phyloP scores from a whole-genome alignment of 53 echinoderm and acorn worm genomes.

The Paracentrotus lividus region DNA sequence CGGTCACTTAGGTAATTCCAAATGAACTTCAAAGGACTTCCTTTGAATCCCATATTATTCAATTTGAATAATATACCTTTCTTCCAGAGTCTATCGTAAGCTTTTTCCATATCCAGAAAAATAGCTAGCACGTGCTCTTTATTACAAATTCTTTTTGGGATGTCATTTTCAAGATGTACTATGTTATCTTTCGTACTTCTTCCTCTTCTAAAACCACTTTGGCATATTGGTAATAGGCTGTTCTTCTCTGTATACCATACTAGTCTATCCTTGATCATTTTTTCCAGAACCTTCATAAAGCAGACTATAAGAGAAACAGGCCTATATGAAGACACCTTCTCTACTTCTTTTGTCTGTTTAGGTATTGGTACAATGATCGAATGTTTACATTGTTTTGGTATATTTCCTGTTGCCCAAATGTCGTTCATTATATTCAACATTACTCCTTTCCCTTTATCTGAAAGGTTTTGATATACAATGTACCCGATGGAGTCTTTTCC shows the following conservation, averaged over 20 bases:
- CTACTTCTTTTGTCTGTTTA: no score
- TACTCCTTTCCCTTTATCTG: neutral
- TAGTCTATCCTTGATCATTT: neutral
- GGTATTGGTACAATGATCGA: no score
- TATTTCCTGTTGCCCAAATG: neutral
- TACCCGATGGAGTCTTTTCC: neutral
- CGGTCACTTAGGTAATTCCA: neutral
- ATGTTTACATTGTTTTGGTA: neutral
- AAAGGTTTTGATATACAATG: neutral
- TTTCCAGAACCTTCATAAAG: neutral
- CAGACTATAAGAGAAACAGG: neutral
- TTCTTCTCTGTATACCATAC: neutral
- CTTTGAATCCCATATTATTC: neutral
- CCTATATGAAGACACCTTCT: no score
- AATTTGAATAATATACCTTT: neutral
- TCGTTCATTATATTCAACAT: neutral
- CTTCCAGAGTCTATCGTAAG: neutral
- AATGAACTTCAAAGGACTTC: neutral
- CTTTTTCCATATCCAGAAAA: constrained; percentile 29
- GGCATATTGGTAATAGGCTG: neutral
- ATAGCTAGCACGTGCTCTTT: neutral
- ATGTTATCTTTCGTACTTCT: neutral
- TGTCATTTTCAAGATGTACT: neutral
- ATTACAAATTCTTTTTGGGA: constrained; percentile 11
- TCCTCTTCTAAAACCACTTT: constrained; percentile 1